Evolutionary conservation across 2,113 vertebrate genomes (phyloP), one percentile per base, ranked within the genome.

Genomic region (Sterrhoptilus dennistouni): DNA sequence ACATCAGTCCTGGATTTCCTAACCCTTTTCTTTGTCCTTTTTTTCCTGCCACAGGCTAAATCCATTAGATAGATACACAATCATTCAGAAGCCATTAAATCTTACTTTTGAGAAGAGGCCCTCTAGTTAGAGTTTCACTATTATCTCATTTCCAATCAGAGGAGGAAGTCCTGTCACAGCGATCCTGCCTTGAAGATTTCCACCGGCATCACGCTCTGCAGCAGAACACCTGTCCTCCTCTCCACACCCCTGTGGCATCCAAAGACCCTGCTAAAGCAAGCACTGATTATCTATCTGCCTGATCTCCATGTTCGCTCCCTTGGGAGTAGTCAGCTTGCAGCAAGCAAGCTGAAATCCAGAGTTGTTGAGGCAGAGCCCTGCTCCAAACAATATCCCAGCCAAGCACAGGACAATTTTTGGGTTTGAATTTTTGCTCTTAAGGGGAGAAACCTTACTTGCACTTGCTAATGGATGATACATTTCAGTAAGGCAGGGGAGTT

Each of bases 101-200:
- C 77, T 90, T 65, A 60, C 78, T 87, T 79, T 61, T 89, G 52
- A 42, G 94, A 77, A 70, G 76, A 81, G 63, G 91, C 24, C 61
- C 60, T 76, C 28, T 90, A 97, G 95, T 68, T 98, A 96, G 89
- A 69, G 77, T 98, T 98, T 98, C 97, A 98, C 82, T 91, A 63
- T 98, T 98, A 98, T 98, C 98, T 97, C 29, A 5, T 45, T 87
- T 89, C 59, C 16, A 5, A 98, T 98, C 98, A 6, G 77, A 93
- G 78, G 54, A 97, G 97, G 97, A 98, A 98, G 97, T 97, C 80
- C 94, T 94, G 83, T 90, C 92, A 88, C 89, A 83, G 80, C 4
- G 9, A 93, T 89, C 94, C 95, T 93, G 95, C 69, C 92, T 96
- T 68, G 90, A 93, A 96, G 49, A 72, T 91, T 96, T 97, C 95